Evolutionary conservation across 2,888 invertebrate species (phyloP), one percentile per base, ranked within the genome.

Genomic region (Leptinotarsa tumamoca): DNA sequence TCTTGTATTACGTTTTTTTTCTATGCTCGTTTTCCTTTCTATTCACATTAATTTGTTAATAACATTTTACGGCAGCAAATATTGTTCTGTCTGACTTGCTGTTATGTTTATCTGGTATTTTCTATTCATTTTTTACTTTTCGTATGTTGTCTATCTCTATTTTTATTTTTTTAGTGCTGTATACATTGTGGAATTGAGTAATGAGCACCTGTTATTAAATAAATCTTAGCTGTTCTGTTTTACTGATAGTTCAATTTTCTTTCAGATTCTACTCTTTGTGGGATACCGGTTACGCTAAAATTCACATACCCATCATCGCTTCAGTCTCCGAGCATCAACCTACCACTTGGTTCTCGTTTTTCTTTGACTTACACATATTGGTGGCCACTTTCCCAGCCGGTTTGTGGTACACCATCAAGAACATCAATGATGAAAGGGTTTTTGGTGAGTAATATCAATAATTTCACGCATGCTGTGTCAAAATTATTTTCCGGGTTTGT

Each of bases 321-420:
- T 98, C 98, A 0, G 99, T 99, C 27, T 98, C 98, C 0, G 99
- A 99, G 88, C 99, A 99, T 92, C 99, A 99, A 89, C 99, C 99
- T 0, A 99, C 99, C 0, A 98, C 98, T 0, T 99, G 99, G 99
- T 98, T 98, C 80, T 97, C 97, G 0, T 98, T 98, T 90, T 98
- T 99, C 92, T 99, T 99, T 87, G 99, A 99, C 90, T 91, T 99
- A 5, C 99, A 99, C 88, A 95, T 99, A 81, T 91, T 99, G 61
- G 96, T 98, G 13, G 96, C 97, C 83, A 96, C 97, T 0, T 99
- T 99, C 90, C 99, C 99, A 0, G 99, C 98, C 18, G 99, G 99
- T 0, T 91, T 98, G 66, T 99, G 99, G 98, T 99, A 98, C 88
- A 98, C 98, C 91, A 96, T 99, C 87, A 98, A 98, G 89, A 94